A percentile compares a stretch with the other conserved stretches of the same genome.
Evolutionary conservation across 2,797 vertebrate genomes (phyloP).

Genomic region (Varecia variegata): DNA sequence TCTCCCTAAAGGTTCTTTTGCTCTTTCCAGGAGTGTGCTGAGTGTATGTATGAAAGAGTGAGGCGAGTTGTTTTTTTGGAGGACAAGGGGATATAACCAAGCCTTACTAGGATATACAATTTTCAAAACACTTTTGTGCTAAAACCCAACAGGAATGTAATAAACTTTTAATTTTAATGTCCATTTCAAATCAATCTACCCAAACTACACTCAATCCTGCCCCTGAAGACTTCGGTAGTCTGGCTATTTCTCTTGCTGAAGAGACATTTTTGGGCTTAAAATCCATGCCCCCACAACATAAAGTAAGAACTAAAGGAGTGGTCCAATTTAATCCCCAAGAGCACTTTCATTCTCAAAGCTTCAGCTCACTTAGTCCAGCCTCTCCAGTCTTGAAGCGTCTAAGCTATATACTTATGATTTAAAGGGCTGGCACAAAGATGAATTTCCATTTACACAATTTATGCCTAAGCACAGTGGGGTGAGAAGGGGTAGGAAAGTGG

Average conservation of each 20-base stretch:
- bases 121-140: conserved; percentile 26
- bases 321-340: background rate
- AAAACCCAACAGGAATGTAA: conserved; percentile 15
- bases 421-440: background rate
- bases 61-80: background rate
- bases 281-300: background rate
- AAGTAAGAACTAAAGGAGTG: background rate
- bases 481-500: background rate
- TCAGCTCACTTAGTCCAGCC: background rate
- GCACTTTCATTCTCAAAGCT: background rate
- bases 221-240: background rate
- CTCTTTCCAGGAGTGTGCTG: background rate
- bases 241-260: background rate
- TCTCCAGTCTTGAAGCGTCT: background rate
- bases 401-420: background rate
- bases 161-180: background rate
- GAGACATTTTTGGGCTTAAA: background rate
- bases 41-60: background rate
- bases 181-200: background rate
- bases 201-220: background rate
- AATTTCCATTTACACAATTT: background rate
- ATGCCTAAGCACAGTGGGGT: background rate
- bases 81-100: background rate
- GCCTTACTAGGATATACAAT: background rate
- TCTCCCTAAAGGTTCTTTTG: background rate